phyloP scores from a whole-genome alignment of 2,888 invertebrate genomes.

The Corythucha ciliata region DNA sequence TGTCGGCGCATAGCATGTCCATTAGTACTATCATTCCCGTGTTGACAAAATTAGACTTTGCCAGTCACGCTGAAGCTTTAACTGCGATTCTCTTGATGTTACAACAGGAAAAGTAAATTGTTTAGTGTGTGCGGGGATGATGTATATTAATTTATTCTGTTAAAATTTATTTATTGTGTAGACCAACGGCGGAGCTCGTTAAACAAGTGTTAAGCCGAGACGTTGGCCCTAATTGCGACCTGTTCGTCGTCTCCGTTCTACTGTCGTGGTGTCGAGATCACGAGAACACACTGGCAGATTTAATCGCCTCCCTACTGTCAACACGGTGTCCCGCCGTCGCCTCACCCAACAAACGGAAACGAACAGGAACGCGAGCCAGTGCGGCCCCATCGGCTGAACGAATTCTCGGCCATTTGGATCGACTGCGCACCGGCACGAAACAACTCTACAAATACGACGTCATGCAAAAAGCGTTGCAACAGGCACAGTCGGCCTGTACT shows the following conservation, averaged over 20 bases:
- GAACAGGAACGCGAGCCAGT: constrained; percentile 32
- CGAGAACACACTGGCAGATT: constrained; percentile 77
- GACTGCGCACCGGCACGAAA: constrained; percentile 52
- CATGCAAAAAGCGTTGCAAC: constrained; percentile 84
- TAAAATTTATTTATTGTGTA: constrained; percentile 38
- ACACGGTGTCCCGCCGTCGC: constrained; percentile 71
- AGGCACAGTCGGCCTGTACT: constrained; percentile 69
- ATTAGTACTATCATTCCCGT: constrained; percentile 79
- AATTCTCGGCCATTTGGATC: constrained; percentile 86
- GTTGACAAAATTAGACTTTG: constrained; percentile 68
- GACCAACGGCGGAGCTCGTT: constrained; percentile 75
- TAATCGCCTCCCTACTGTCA: constrained; percentile 66
- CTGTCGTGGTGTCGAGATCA: constrained; percentile 91
- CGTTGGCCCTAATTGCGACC: constrained; percentile 62
- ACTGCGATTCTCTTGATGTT: constrained; percentile 82
- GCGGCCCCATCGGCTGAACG: constrained; percentile 41
- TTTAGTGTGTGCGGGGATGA: background rate
- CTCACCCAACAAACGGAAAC: constrained; percentile 71
- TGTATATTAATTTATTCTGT: background rate
- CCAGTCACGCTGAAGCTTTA: constrained; percentile 84
- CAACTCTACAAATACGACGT: constrained; percentile 68
- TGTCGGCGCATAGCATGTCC: constrained; percentile 87
- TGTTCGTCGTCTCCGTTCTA: constrained; percentile 82
- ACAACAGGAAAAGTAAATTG: constrained; percentile 69
- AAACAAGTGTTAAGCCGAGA: constrained; percentile 71